These are phyloP conservation scores for Hydrolagus colliei DNA, from an alignment of 2,797 vertebrate genomes.

Conservation along the genomic window DNA sequence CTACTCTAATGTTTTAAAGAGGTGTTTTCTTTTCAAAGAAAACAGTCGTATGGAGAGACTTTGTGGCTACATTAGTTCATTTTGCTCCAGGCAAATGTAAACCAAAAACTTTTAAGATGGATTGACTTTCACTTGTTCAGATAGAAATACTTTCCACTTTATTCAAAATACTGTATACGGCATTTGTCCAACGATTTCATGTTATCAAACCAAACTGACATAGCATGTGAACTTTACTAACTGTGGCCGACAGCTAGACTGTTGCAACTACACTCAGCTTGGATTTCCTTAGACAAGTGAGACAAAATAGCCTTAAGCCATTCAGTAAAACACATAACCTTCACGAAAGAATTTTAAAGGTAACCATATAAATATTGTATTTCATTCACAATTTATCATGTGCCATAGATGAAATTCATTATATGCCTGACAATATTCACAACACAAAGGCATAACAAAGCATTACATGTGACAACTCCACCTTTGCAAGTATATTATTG, in stretches of 20 bases:
- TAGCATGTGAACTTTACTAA: not conserved
- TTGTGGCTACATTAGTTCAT: not conserved
- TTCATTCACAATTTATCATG: not conserved
- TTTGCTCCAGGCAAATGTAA: not conserved
- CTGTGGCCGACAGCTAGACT: not conserved
- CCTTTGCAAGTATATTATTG: not conserved
- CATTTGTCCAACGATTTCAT: not conserved
- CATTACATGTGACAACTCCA: not conserved
- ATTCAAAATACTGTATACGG: not conserved
- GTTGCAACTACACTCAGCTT: not conserved
- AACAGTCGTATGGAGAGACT: not conserved
- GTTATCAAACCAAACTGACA: not conserved
- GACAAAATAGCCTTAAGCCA: not conserved
- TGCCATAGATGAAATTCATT: not conserved
- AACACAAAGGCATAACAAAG: not conserved
- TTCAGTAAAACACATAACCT: conserved; percentile 1
- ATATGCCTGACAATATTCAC: not conserved
- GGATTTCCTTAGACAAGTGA: conserved; percentile 5
- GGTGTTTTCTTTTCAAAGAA: not conserved
- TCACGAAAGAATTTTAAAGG: not conserved
- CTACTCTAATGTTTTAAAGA: not conserved
- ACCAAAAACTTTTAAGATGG: not conserved
- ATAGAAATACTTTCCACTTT: not conserved
- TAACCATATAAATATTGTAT: not conserved
- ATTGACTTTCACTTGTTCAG: conserved; percentile 12